A percentile compares a stretch with the other conserved stretches of the same genome.
phyloP scores from a whole-genome alignment of 2,113 vertebrate species.

The Aptenodytes patagonicus region DNA sequence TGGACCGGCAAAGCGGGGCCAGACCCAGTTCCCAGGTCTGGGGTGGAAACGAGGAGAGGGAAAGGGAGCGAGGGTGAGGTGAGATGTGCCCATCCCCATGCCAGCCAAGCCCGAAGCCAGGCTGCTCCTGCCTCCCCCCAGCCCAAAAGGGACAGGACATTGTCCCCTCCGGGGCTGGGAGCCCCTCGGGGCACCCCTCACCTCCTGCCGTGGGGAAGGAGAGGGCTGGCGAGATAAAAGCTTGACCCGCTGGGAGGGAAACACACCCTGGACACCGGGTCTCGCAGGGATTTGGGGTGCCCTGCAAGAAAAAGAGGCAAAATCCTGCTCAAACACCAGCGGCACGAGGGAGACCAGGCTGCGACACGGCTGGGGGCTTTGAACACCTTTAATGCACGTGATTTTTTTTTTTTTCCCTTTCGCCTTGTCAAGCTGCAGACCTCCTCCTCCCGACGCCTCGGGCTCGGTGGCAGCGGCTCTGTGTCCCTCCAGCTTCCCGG shows the following conservation, averaged over 20 bases:
- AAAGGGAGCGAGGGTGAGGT: background rate
- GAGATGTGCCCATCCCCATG: rapidly evolving
- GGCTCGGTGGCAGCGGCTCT: background rate
- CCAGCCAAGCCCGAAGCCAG: rapidly evolving
- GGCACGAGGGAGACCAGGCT: background rate
- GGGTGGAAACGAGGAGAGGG: background rate
- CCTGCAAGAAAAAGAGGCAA: background rate
- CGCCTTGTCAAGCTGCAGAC: background rate
- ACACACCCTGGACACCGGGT: rapidly evolving
- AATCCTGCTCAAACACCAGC: background rate
- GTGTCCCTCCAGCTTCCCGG: background rate
- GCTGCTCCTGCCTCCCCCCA: background rate
- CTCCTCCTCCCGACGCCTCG: rapidly evolving
- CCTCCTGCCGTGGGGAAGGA: rapidly evolving
- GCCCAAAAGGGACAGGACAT: background rate
- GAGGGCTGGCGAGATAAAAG: background rate
- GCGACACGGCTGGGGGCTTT: background rate
- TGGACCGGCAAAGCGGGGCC: background rate
- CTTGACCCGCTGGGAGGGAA: rapidly evolving
- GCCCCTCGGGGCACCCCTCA: background rate
- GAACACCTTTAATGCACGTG: background rate
- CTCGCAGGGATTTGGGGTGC: rapidly evolving
- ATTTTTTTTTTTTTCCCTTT: background rate
- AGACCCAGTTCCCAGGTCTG: background rate
- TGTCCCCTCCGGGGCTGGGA: background rate